Percentiles rank a stretch among this genome's conserved stretches.
Evolutionary conservation across 2,797 vertebrate species (phyloP).

Genomic region (Acanthurus tractus): DNA sequence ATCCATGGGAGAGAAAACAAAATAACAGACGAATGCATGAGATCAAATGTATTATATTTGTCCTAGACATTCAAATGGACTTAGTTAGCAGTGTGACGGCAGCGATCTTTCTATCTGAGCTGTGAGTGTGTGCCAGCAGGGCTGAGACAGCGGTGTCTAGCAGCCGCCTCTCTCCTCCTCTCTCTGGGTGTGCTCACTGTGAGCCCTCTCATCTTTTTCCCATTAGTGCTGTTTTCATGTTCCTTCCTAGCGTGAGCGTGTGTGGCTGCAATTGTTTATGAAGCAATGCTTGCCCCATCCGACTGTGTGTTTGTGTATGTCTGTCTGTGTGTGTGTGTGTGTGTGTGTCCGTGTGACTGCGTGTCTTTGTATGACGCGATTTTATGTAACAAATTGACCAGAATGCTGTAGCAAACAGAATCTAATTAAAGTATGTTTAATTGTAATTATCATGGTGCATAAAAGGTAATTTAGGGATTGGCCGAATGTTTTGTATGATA

Average conservation of each 20-base stretch:
- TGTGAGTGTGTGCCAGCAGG: slow-evolving; percentile 38
- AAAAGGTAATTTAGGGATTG: not conserved
- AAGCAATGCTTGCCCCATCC: slow-evolving; percentile 62
- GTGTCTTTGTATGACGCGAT: slow-evolving; percentile 5
- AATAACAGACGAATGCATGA: not conserved
- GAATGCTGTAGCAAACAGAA: not conserved
- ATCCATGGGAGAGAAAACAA: not conserved
- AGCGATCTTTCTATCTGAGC: slow-evolving; percentile 29
- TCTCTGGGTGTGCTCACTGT: slow-evolving; percentile 69
- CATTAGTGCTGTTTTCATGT: slow-evolving; percentile 82
- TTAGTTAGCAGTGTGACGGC: slow-evolving; percentile 21
- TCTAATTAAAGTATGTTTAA: not conserved
- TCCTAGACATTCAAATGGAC: not conserved
- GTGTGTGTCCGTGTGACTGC: slow-evolving; percentile 19
- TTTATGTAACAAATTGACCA: slow-evolving; percentile 24
- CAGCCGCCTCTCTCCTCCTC: slow-evolving; percentile 51
- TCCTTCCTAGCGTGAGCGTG: slow-evolving; percentile 74
- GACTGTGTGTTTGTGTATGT: slow-evolving; percentile 35
- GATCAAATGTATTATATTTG: slow-evolving; percentile 6
- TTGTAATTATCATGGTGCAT: not conserved
- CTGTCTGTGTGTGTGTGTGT: not conserved
- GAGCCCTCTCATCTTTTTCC: slow-evolving; percentile 84
- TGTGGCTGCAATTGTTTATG: slow-evolving; percentile 80
- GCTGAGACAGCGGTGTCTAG: slow-evolving; percentile 63
- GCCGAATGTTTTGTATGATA: not conserved